Evolutionary conservation across 2,797 vertebrate genomes (phyloP), one percentile per base, ranked within the genome.

Genomic region (Pachyuromys duprasi): DNA sequence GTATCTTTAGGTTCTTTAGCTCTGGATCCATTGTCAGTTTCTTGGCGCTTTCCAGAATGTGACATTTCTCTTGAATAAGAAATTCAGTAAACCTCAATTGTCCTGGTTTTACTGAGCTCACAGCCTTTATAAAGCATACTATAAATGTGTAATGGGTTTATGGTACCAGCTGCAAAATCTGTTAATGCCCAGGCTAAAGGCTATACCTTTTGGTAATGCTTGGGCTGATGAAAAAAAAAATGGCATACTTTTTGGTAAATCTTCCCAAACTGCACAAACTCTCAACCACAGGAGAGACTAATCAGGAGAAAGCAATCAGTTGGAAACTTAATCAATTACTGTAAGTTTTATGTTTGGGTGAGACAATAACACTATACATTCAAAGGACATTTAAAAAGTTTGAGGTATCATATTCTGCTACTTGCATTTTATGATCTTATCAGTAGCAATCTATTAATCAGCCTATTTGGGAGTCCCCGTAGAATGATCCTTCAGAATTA

Each of bases 11-110:
- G 24, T 63, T 83, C 26, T 4, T 94, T 63, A 63, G 36, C 39
- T 92, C 60, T 89, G 62, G 65, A 90, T 89, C 7, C 12, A 0
- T 22, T 83, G 76, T 39, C 31, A 15, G 96, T 53, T 36, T 86
- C 33, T 8, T 65, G 11, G 8, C 17, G 9, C 39, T 53, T 95
- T 86, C 76, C 74, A 89, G 69, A 94, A 95, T 8, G 7, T 84
- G 80, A 94, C 18, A 79, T 83, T 22, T 76, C 94, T 96, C 95
- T 91, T 92, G 96, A 91, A 94, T 65, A 86, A 95, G 74, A 49
- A 97, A 96, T 96, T 89, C 76, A 95, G 53, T 90, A 86, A 78
- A 86, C 2, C 93, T 95, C 84, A 82, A 36, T 70, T 95, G 28
- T 6, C 12, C n/a, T 94, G 53, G 39, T 75, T 87, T 97, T 94